Base-by-base conservation (phyloP, 2,888 invertebrate genomes). In the Eupithecia pulchellata region DNA sequence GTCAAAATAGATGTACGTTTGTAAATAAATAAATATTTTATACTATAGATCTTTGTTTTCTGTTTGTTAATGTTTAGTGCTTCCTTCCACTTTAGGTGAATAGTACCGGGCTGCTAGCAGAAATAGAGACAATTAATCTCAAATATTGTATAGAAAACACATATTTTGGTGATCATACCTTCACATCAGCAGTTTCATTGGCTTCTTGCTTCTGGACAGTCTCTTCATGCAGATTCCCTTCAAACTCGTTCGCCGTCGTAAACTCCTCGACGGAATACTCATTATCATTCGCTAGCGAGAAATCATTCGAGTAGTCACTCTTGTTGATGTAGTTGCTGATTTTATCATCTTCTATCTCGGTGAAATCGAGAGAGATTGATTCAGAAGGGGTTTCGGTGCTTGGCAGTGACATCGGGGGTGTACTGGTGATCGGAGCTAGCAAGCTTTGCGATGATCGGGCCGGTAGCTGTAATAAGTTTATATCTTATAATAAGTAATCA, bases 361-460 rank as follows among this genome's bases (percentile, higher is more conserved):
- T 71, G 55, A 77, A 73, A 34, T 79, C 79, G 13, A 79, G 66
- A 2, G 76, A 36, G 42, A 74, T 55, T 13, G 77, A 63, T 57
- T 75, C 62, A 8, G 42, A 11, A 47, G 62, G 66, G 0, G 72
- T 32, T n/a, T 20, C 47, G n/a, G 66, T 29, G 2, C 57, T 32
- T 34, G 72, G 66, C 32, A 64, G 64, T 69, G 69, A 72, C 66
- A 64, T 69, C 66, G 64, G 14, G 8, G 69, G 14, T 20, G 58
- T 29, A n/a, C 30, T 27, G 0, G 86, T 79, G 9, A 88, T 77
- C 1, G 93, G 92, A 9, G 91, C 91, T 2, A 93, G 81, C 17
- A 93, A 81, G 67, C 92, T 93, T 74, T 92, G 92, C 0, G 86
- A 79, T 2, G 90, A 84, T 6, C 91, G 89, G 1, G 78, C 68